Conservation (phyloP, 2,113 vertebrate species). For the Desmodus rotundus region DNA sequence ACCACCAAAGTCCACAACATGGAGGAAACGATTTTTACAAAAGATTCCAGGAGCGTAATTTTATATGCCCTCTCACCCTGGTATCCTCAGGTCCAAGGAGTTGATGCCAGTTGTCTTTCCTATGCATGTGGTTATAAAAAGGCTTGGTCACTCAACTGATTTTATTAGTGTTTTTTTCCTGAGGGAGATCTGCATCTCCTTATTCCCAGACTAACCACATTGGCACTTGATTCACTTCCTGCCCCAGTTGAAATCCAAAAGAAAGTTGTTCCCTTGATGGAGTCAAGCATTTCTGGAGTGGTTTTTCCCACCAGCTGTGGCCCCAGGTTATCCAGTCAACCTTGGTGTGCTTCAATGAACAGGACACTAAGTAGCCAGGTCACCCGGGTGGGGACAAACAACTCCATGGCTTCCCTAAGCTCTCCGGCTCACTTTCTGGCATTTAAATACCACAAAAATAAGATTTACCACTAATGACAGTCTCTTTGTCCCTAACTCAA, state of each 20-base stretch:
- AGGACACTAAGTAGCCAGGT: conserved; percentile 25
- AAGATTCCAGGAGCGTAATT: not conserved
- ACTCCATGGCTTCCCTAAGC: not conserved
- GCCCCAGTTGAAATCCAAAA: conserved; percentile 9
- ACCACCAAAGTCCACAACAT: not conserved
- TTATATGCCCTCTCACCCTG: not conserved
- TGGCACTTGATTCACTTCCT: not conserved
- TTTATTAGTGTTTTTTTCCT: not conserved
- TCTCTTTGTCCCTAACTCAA: conserved; percentile 56
- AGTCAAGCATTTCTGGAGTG: not conserved
- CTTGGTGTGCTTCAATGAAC: not conserved
- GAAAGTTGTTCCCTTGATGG: not conserved
- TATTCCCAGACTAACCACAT: not conserved
- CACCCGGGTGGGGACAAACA: not conserved
- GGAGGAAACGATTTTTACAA: not conserved
- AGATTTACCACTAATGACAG: conserved; percentile 9
- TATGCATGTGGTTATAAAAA: not conserved
- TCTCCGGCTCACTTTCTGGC: not conserved
- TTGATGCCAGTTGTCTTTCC: not conserved
- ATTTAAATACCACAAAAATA: conserved; percentile 41
- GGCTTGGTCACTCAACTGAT: not conserved
- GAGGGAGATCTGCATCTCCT: not conserved
- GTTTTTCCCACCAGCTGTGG: not conserved
- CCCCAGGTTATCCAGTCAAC: not conserved
- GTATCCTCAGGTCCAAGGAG: not conserved